Percentiles rank a stretch among this genome's conserved stretches.
These are phyloP conservation scores for Drosophila melanocephala DNA, from an alignment of 2,888 invertebrate genomes.

Conservation along the genomic window DNA sequence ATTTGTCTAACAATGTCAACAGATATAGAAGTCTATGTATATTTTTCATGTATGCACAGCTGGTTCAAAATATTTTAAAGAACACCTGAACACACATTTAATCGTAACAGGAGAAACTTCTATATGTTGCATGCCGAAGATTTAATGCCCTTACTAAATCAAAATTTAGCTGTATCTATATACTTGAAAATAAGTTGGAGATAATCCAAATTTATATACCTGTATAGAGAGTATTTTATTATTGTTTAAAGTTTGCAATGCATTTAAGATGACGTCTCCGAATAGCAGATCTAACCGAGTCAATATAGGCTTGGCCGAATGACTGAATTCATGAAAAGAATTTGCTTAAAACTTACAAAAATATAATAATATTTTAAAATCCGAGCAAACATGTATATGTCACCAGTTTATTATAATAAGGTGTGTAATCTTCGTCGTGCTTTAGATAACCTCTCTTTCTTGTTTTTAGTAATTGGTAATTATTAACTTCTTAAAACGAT, in stretches of 20 bases:
- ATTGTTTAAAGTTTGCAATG: neutral
- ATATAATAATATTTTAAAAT: neutral
- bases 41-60: neutral
- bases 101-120: neutral
- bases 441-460: neutral
- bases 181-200: neutral
- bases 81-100: neutral
- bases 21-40: neutral
- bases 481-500: neutral
- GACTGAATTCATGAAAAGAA: neutral
- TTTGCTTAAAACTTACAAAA: neutral
- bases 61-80: neutral
- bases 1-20: neutral
- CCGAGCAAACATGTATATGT: neutral
- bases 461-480: neutral
- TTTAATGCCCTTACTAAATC: neutral
- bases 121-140: neutral
- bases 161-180: neutral
- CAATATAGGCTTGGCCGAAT: neutral
- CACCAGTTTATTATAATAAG: neutral
- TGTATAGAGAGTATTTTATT: neutral
- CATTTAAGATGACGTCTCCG: neutral
- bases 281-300: neutral
- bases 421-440: neutral
- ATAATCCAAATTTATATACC: neutral